phyloP scores from a whole-genome alignment of 2,113 vertebrate genomes.

The Apaloderma vittatum region DNA sequence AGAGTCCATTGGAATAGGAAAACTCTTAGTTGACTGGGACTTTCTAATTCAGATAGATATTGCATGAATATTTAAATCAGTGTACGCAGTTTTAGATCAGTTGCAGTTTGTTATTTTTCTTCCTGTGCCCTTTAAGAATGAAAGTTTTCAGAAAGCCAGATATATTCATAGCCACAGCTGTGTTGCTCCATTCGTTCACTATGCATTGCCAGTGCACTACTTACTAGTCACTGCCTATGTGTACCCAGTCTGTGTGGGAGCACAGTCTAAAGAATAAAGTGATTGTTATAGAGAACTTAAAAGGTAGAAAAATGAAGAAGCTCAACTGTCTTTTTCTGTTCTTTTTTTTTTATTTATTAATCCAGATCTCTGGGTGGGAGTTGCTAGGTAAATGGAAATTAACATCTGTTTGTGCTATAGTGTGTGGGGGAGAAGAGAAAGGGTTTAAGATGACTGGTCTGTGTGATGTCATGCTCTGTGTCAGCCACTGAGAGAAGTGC shows the following conservation, averaged over 20 bases:
- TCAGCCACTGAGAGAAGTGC: not conserved
- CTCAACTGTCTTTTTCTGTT: not conserved
- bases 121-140: not conserved
- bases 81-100: not conserved
- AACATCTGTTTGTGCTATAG: not conserved
- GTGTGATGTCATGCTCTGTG: not conserved
- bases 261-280: not conserved
- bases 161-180: not conserved
- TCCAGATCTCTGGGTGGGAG: not conserved
- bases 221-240: not conserved
- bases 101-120: not conserved
- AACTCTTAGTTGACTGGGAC: not conserved
- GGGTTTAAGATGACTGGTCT: not conserved
- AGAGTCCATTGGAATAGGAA: not conserved
- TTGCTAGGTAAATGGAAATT: not conserved
- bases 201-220: not conserved
- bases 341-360: not conserved
- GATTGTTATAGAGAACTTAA: not conserved
- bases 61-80: not conserved
- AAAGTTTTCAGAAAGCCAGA: not conserved
- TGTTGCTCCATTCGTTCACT: not conserved
- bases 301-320: not conserved
- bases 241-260: not conserved
- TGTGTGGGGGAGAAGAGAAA: not conserved
- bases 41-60: not conserved